Evolutionary conservation across 2,113 vertebrate genomes (phyloP), one percentile per base, ranked within the genome.

Genomic region (Australoheros scitulus): DNA sequence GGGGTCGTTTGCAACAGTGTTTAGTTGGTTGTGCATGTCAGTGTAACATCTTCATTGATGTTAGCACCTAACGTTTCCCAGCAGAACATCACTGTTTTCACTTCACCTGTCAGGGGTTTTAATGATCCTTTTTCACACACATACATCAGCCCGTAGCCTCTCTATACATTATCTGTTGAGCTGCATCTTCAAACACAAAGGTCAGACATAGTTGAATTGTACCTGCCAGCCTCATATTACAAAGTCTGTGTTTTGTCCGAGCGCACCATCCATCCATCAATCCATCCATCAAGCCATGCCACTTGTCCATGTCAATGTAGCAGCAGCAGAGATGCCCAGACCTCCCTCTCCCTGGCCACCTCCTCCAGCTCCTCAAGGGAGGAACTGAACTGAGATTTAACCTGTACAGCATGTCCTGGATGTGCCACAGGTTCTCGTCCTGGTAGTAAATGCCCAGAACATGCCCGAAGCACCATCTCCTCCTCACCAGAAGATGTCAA

Each of bases 211-310:
- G 36, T 9, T 38, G 8, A 9, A 38, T 38, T n/a, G 14, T 68
- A 68, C 63, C 63, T 11, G 14, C 10, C 22, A 6, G 63, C 8
- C 3, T 47, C 2, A 10, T 68, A 68, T 68, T 68, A 26, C 63
- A 68, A 64, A 64, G 13, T 3, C 38, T 65, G 22, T n/a, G 24
- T 43, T 17, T 8, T 68, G 22, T 47, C 63, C 0, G 5, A 18
- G 38, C 26, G 22, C 22, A 11, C 41, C 64, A 68, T 47, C 38
- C 63, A 1, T 68, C 22, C 9, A 38, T 38, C 38, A 8, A 3
- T 36, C 34, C 63, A 43, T 65, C 38, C 63, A 0, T 0, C 63
- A 38, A 65, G 24, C 7, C 63, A 43, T 43, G n/a, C 1, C 1
- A 43, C 36, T 65, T 65, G n/a, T 22, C 63, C 8, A 11, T 68